Conservation (phyloP, 2,888 invertebrate genomes). For the Micropterix aruncella region DNA sequence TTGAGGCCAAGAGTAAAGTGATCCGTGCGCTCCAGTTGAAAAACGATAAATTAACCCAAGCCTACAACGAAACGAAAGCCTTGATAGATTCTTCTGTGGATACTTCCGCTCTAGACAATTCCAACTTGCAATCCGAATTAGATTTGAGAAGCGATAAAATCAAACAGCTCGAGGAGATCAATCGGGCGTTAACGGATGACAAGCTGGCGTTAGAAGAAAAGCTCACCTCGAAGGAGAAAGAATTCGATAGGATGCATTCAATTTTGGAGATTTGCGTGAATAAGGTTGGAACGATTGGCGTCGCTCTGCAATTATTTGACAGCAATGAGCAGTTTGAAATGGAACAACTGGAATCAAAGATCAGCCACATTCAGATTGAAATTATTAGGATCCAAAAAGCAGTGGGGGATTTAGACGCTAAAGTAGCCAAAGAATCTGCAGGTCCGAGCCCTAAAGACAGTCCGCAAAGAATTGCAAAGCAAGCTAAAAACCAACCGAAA, state of each 20-base stretch:
- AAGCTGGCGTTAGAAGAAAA: not conserved
- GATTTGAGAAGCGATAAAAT: not conserved
- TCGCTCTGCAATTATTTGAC: not conserved
- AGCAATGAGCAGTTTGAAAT: not conserved
- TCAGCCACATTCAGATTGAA: not conserved
- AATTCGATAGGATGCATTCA: not conserved
- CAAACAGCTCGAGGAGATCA: not conserved
- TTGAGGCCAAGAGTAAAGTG: not conserved
- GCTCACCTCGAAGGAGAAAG: not conserved
- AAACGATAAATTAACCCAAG: not conserved
- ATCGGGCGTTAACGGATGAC: not conserved
- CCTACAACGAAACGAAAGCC: not conserved
- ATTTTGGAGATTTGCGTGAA: not conserved
- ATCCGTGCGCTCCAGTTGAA: not conserved
- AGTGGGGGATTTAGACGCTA: slow-evolving; percentile 18
- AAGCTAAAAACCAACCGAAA: slow-evolving; percentile 18
- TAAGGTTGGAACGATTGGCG: not conserved
- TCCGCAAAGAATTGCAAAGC: slow-evolving; percentile 27
- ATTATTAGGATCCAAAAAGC: not conserved
- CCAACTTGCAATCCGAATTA: not conserved
- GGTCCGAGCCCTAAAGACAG: slow-evolving; percentile 24
- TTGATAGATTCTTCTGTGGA: too few species aligned
- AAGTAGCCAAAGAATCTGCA: slow-evolving; percentile 19
- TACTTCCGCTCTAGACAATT: not conserved
- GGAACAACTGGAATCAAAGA: not conserved